Evolutionary conservation across 2,888 invertebrate species (phyloP).

Genomic region (Magallana nippona): DNA sequence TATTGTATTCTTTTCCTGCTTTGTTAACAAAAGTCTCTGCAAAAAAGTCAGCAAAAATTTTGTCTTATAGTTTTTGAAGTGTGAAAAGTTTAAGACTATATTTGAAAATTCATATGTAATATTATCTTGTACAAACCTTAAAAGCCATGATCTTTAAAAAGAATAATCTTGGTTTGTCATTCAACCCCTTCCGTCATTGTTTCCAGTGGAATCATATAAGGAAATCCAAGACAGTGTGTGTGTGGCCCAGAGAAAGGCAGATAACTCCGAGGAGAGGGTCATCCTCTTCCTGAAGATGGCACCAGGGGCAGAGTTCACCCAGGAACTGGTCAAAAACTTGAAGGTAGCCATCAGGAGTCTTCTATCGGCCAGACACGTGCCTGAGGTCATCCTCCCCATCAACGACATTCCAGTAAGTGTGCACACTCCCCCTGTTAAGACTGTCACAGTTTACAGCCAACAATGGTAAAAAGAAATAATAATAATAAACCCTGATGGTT

Average conservation of each 20-base stretch:
- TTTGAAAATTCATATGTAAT: too few relatives aligned
- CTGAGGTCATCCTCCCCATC: conserved; percentile 81
- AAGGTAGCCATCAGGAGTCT: conserved; percentile 80
- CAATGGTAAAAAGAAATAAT: too few relatives aligned
- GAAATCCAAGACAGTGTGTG: conserved; percentile 83
- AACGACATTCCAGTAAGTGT: conserved; percentile 81
- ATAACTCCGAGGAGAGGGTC: conserved; percentile 82
- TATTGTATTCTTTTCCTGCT: too few relatives aligned
- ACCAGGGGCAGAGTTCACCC: conserved; percentile 74
- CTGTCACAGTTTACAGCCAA: too few relatives aligned
- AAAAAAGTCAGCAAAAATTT: too few relatives aligned
- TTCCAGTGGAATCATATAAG: conserved; percentile 81
- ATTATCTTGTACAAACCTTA: too few relatives aligned
- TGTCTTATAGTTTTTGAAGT: too few relatives aligned
- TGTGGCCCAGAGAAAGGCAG: conserved; percentile 81
- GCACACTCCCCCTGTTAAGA: neutral
- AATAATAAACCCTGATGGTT: too few relatives aligned
- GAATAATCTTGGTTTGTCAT: too few relatives aligned
- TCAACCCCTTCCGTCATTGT: neutral
- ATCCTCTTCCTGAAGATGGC: conserved; percentile 82
- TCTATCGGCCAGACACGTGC: conserved; percentile 82
- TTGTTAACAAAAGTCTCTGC: too few relatives aligned
- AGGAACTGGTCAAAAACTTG: conserved; percentile 79
- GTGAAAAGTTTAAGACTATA: too few relatives aligned
- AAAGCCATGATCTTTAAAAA: too few relatives aligned